phyloP scores from a whole-genome alignment of 2,888 invertebrate genomes.

The Brachyopa scutellaris region DNA sequence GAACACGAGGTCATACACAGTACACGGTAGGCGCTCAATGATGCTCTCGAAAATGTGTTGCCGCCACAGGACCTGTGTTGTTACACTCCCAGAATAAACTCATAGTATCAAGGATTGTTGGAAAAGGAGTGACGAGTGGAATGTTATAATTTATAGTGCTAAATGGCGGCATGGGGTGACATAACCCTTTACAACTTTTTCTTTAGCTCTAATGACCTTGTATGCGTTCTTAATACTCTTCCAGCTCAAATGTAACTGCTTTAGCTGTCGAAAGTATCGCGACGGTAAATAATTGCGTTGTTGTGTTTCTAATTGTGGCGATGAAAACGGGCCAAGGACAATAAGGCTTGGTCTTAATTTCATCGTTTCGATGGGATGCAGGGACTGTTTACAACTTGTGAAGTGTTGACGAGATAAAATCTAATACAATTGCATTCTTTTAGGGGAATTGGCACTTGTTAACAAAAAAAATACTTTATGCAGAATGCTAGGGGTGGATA shows the following conservation, averaged over 20 bases:
- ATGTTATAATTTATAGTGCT: constrained; percentile 34
- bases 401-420: too few relatives aligned
- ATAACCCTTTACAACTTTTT: constrained; percentile 28
- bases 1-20: constrained; percentile 47
- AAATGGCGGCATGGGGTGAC: constrained; percentile 12
- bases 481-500: too few relatives aligned
- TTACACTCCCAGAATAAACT: background rate
- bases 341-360: too few relatives aligned
- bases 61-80: constrained; percentile 36
- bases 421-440: too few relatives aligned
- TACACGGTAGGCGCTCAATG: constrained; percentile 23
- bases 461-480: too few relatives aligned
- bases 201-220: constrained; percentile 11
- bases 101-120: background rate
- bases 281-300: constrained; percentile 8
- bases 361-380: too few relatives aligned
- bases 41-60: constrained; percentile 18
- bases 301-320: constrained; percentile 17
- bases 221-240: background rate
- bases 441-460: too few relatives aligned
- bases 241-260: background rate
- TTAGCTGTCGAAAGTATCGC: background rate
- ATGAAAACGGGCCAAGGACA: constrained; percentile 38
- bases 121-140: constrained; percentile 29
- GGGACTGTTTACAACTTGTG: too few relatives aligned